phyloP scores from a whole-genome alignment of 1,140 invertebrate genomes.

The Saxidomus purpurata region DNA sequence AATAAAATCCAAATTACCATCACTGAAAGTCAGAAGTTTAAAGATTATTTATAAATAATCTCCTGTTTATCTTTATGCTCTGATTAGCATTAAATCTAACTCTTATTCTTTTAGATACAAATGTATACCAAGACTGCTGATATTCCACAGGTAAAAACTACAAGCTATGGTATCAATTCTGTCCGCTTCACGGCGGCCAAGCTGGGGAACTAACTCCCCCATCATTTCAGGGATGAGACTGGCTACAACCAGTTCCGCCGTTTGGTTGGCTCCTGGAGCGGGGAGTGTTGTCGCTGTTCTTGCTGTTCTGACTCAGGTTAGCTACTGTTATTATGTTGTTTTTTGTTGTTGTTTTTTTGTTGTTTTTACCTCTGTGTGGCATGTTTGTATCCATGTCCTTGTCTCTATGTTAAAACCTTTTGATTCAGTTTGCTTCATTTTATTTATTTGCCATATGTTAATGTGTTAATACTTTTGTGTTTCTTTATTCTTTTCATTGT shows the following conservation, averaged over 20 bases:
- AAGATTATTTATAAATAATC: slow-evolving; percentile 22
- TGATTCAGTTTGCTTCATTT: no score
- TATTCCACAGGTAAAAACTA: slow-evolving; percentile 37
- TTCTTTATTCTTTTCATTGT: no score
- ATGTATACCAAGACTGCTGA: background rate
- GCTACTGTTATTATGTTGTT: no score
- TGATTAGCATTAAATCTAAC: background rate
- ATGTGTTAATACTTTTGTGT: no score
- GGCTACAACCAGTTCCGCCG: background rate
- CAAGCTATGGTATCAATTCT: slow-evolving; percentile 46
- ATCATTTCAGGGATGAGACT: background rate
- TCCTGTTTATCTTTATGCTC: background rate
- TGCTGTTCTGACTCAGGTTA: background rate
- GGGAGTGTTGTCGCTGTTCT: background rate
- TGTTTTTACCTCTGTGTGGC: no score
- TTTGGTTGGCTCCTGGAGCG: background rate
- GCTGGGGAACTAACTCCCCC: slow-evolving; percentile 26
- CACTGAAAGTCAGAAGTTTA: slow-evolving; percentile 29
- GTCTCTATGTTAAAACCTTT: no score
- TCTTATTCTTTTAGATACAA: slow-evolving; percentile 36
- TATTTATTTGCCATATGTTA: no score
- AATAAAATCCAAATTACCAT: background rate
- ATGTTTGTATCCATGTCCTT: no score
- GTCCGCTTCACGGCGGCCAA: background rate
- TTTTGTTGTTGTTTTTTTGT: no score